These are phyloP conservation scores for Gephyroberyx darwinii DNA, from an alignment of 2,797 vertebrate species.

Conservation along the genomic window DNA sequence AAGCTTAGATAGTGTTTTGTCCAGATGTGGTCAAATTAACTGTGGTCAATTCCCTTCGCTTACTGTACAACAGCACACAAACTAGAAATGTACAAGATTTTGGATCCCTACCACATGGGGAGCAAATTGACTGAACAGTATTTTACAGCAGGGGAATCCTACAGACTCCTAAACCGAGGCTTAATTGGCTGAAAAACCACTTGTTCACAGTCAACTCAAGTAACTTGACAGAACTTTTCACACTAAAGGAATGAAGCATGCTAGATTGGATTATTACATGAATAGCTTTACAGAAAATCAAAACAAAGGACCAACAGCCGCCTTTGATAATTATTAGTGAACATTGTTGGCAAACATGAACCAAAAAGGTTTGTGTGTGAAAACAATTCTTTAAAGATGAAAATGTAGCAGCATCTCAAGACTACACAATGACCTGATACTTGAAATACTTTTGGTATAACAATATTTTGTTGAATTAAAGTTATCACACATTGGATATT, in stretches of 20 bases:
- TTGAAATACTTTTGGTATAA: too few relatives aligned
- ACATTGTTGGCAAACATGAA: too few relatives aligned
- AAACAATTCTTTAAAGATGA: too few relatives aligned
- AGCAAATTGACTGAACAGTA: neutral
- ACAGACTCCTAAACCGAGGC: neutral
- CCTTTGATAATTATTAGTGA: too few relatives aligned
- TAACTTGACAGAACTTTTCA: neutral
- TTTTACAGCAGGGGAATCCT: neutral
- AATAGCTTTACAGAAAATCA: too few relatives aligned
- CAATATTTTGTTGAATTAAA: neutral
- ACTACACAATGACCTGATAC: too few relatives aligned
- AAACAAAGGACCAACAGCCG: too few relatives aligned
- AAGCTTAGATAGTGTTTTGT: conserved; percentile 52
- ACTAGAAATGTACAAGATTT: neutral
- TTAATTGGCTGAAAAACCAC: neutral
- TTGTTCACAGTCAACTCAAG: neutral
- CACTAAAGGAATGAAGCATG: neutral
- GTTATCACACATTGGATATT: neutral
- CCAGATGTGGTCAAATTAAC: conserved; percentile 53
- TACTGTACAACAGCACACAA: neutral
- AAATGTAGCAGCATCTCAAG: too few relatives aligned
- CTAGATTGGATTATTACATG: too few relatives aligned
- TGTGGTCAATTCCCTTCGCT: neutral
- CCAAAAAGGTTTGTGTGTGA: too few relatives aligned
- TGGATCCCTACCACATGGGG: neutral